phyloP scores from a whole-genome alignment of 1,140 invertebrate species.

The Sarcophaga bullata region DNA sequence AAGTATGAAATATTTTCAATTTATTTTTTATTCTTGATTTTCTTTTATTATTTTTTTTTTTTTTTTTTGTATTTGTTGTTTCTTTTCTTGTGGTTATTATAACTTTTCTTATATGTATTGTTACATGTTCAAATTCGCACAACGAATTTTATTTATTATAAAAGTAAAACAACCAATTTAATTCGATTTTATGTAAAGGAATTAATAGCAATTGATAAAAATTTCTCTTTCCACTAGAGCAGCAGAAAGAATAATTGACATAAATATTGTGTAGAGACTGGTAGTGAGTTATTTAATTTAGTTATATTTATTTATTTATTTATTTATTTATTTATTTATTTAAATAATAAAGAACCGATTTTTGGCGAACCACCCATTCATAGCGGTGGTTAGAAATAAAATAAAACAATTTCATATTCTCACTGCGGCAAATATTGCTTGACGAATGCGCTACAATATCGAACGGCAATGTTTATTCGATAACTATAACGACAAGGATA shows the following conservation, averaged over 20 bases:
- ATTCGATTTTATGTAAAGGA: background rate
- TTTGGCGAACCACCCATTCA: slow-evolving; percentile 27
- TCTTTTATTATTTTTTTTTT: background rate
- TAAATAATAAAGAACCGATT: slow-evolving; percentile 22
- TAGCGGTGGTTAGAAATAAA: slow-evolving; percentile 18
- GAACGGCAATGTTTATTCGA: background rate
- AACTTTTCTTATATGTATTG: too few species aligned
- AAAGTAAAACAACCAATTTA: background rate
- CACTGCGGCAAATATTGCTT: slow-evolving; percentile 35
- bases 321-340: slow-evolving; percentile 28
- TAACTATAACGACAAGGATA: too few species aligned
- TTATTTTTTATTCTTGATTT: background rate
- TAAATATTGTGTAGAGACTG: background rate
- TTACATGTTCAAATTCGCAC: background rate
- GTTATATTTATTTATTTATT: slow-evolving; percentile 25
- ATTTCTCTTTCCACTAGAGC: too few species aligned
- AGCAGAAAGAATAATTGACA: too few species aligned
- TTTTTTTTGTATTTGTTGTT: background rate
- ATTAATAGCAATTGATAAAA: too few species aligned
- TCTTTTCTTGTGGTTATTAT: background rate
- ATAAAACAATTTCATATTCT: slow-evolving; percentile 30
- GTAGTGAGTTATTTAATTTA: background rate
- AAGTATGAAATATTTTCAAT: background rate
- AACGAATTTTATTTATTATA: background rate
- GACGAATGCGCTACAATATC: slow-evolving; percentile 6